These are phyloP conservation scores for Chrysaora quinquecirrha DNA, from an alignment of 30 jellyfish, hydroid and myxozoan genomes.

Conservation along the genomic window DNA sequence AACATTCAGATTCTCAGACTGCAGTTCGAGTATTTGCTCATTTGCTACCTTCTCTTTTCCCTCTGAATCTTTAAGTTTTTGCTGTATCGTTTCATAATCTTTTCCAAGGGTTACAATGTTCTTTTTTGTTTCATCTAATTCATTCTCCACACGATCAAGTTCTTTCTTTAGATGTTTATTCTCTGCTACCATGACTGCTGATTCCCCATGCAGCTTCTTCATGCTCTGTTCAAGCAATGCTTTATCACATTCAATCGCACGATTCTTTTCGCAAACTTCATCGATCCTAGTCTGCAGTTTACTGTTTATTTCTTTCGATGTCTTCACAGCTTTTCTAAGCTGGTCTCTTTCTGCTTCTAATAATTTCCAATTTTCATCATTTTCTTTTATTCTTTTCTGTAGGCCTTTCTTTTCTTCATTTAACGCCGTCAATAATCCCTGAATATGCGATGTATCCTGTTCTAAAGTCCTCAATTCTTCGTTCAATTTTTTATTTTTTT, in stretches of 20 bases:
- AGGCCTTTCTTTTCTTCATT: conserved; percentile 72
- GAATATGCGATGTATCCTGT: conserved; percentile 92
- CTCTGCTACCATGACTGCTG: conserved; percentile 82
- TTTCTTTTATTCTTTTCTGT: conserved; percentile 57
- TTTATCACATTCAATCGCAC: conserved; percentile 84
- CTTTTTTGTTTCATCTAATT: conserved; percentile 67
- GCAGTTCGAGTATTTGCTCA: conserved; percentile 67
- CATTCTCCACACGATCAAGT: conserved; percentile 77
- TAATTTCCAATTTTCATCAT: conserved; percentile 56
- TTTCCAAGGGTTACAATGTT: conserved; percentile 49
- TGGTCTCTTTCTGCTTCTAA: conserved; percentile 85
- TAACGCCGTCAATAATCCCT: conserved; percentile 70
- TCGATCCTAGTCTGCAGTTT: conserved; percentile 82
- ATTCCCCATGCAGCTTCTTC: conserved; percentile 81
- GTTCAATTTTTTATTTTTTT: conserved; percentile 76
- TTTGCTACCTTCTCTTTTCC: conserved; percentile 60
- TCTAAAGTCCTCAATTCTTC: conserved; percentile 87
- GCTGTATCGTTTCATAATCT: conserved; percentile 58
- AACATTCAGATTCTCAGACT: conserved; percentile 77
- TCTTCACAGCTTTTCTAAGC: conserved; percentile 72
- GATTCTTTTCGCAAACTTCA: conserved; percentile 79
- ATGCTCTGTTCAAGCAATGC: conserved; percentile 67
- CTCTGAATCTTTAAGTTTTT: conserved; percentile 59
- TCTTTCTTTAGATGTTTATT: conserved; percentile 82
- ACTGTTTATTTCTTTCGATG: conserved; percentile 66